Conservation (phyloP, 92 coral and sea anemone genomes). For the Epizoanthus scotinus region DNA sequence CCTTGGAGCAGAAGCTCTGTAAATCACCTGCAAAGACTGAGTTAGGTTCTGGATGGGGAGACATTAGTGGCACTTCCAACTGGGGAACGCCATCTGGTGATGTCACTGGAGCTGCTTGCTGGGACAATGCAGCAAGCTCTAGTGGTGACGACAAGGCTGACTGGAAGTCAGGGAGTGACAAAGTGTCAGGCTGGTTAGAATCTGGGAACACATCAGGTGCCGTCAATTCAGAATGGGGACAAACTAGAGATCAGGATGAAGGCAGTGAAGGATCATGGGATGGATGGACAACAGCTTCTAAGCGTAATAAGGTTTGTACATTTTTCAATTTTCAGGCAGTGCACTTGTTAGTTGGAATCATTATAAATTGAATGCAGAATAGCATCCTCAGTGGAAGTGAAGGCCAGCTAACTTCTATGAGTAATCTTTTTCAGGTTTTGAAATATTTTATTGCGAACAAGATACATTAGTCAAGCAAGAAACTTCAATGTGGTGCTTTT, state of each 20-base stretch:
- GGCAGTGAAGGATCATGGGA: constrained; percentile 78
- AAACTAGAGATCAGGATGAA: constrained; percentile 66
- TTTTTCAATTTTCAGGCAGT: too few relatives aligned
- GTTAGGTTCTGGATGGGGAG: constrained; percentile 89
- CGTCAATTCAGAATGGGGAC: constrained; percentile 63
- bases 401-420: too few relatives aligned
- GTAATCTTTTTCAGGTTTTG: too few relatives aligned
- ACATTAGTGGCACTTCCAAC: constrained; percentile 48
- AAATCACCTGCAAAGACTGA: constrained; percentile 45
- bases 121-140: constrained; percentile 72
- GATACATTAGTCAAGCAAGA: too few relatives aligned
- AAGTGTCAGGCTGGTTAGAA: constrained; percentile 84
- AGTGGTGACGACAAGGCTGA: constrained; percentile 50
- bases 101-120: constrained; percentile 84
- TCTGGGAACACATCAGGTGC: constrained; percentile 56
- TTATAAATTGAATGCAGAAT: too few relatives aligned
- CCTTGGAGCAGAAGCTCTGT: constrained; percentile 11
- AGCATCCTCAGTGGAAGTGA: too few relatives aligned
- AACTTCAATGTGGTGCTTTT: too few relatives aligned
- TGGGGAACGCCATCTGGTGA: constrained; percentile 65
- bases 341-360: too few relatives aligned
- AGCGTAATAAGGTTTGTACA: constrained; percentile 84
- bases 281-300: constrained; percentile 95
- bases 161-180: constrained; percentile 58
- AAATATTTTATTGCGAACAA: too few relatives aligned